Conservation (phyloP, 2,888 invertebrate genomes). For the Eupithecia pulchellata region DNA sequence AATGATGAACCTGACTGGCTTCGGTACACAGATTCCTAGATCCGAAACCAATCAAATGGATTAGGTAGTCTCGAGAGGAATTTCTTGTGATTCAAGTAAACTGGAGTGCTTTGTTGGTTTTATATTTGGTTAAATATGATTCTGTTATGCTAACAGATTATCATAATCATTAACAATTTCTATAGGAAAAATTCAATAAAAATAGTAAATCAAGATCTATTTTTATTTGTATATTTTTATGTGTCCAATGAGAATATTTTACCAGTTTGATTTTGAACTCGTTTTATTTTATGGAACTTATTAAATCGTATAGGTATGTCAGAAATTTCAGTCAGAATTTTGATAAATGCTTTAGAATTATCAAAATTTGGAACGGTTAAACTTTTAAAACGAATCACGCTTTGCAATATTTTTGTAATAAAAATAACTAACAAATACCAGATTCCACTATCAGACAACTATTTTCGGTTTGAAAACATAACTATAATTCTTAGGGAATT, state of each 20-base stretch:
- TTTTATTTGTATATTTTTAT: not conserved
- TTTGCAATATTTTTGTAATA: no score
- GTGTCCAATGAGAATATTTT: no score
- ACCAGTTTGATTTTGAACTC: no score
- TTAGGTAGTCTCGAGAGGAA: conserved; percentile 56
- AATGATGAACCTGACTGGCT: conserved; percentile 57
- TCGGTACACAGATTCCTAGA: conserved; percentile 59
- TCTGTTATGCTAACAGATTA: not conserved
- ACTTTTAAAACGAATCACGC: not conserved
- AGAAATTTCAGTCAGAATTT: not conserved
- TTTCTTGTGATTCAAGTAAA: conserved; percentile 54
- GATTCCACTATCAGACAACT: no score
- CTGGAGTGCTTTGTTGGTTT: conserved; percentile 48
- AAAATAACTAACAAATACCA: no score
- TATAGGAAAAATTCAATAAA: not conserved
- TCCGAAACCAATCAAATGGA: conserved; percentile 60
- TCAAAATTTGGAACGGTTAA: not conserved
- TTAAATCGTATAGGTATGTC: no score
- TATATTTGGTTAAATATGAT: conserved; percentile 35
- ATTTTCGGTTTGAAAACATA: no score
- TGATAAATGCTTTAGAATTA: not conserved
- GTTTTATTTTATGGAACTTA: no score
- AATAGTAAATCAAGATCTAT: not conserved
- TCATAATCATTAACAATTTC: no score
- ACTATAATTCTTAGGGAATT: no score